phyloP scores from a whole-genome alignment of 2,888 invertebrate genomes.

The Calliphora vomitoria region DNA sequence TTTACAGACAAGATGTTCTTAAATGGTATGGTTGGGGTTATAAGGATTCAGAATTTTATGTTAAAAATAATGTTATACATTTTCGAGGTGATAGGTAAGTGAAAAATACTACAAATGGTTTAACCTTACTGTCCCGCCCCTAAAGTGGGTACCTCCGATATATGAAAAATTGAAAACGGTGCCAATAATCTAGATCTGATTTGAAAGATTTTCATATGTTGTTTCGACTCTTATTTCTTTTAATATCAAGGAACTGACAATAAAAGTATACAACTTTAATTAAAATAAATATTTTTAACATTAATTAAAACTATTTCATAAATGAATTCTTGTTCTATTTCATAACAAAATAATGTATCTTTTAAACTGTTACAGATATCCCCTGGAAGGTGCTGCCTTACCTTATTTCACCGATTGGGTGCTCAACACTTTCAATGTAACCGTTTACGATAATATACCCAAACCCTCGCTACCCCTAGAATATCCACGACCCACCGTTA shows the following conservation, averaged over 20 bases:
- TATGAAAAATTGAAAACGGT: too few relatives aligned
- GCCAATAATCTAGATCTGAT: too few relatives aligned
- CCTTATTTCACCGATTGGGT: constrained; percentile 94
- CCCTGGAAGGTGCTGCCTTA: constrained; percentile 88
- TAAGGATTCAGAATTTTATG: constrained; percentile 94
- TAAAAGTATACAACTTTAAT: too few relatives aligned
- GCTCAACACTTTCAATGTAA: constrained; percentile 88
- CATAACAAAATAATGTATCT: too few relatives aligned
- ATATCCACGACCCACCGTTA: constrained; percentile 89
- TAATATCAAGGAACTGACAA: too few relatives aligned
- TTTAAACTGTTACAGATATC: constrained; percentile 87
- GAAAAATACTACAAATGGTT: background rate
- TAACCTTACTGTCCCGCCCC: too few relatives aligned
- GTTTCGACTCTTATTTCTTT: too few relatives aligned
- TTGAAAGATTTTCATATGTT: too few relatives aligned
- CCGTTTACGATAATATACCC: constrained; percentile 84
- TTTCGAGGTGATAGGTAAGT: constrained; percentile 94
- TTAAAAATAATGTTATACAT: constrained; percentile 87
- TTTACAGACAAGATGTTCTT: constrained; percentile 92
- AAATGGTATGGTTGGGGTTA: constrained; percentile 99
- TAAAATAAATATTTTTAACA: too few relatives aligned
- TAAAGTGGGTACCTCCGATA: too few relatives aligned
- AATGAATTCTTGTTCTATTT: too few relatives aligned
- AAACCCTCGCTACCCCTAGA: constrained; percentile 86
- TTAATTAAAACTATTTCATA: too few relatives aligned